A percentile compares a stretch with the other conserved stretches of the same genome.
Evolutionary conservation across 2,888 invertebrate species (phyloP).

Genomic region (Clivina fossor): DNA sequence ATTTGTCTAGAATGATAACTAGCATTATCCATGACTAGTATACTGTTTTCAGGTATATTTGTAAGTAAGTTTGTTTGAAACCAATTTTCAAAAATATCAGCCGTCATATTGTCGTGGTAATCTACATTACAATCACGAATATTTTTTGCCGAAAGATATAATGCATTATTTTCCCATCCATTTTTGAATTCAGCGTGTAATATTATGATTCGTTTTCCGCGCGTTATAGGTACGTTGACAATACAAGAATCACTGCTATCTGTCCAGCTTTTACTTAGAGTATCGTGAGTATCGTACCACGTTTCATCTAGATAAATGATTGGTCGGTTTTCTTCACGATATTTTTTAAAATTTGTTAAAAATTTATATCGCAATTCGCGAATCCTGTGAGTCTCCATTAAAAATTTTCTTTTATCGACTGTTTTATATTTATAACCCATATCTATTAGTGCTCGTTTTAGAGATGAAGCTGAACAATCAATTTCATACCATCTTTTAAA

Average conservation of each 20-base stretch:
- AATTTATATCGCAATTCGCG: no score
- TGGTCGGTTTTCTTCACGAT: no score
- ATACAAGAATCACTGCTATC: neutral
- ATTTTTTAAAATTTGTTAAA: no score
- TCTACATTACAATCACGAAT: slow-evolving; percentile 23
- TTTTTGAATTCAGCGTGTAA: slow-evolving; percentile 37
- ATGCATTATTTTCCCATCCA: slow-evolving; percentile 36
- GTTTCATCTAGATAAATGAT: slow-evolving; percentile 4
- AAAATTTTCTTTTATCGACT: no score
- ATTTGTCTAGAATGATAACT: slow-evolving; percentile 33
- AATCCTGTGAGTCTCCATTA: no score
- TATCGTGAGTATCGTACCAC: slow-evolving; percentile 11
- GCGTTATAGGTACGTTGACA: neutral
- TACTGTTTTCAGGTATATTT: slow-evolving; percentile 26
- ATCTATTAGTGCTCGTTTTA: no score
- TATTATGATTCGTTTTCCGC: slow-evolving; percentile 7
- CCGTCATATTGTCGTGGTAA: slow-evolving; percentile 37
- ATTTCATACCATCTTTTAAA: no score
- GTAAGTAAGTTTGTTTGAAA: slow-evolving; percentile 32
- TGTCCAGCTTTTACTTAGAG: neutral
- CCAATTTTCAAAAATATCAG: slow-evolving; percentile 36
- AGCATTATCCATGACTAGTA: slow-evolving; percentile 38
- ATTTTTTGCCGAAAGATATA: slow-evolving; percentile 36
- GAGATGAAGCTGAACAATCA: no score
- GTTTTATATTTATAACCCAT: no score